phyloP scores from a whole-genome alignment of 2,888 invertebrate genomes.

The Drosophila anomalata region DNA sequence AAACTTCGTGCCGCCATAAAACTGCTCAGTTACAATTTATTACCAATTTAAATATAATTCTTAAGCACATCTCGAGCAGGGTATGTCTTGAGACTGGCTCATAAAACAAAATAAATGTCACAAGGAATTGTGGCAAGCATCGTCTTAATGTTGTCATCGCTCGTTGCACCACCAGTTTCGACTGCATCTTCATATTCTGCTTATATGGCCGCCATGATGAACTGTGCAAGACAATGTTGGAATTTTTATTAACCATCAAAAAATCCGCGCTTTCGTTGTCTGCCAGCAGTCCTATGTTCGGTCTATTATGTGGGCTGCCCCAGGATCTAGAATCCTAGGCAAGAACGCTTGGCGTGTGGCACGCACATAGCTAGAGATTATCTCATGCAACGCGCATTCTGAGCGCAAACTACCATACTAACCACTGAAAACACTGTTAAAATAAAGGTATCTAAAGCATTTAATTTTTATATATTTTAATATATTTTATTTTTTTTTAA shows the following conservation, averaged over 20 bases:
- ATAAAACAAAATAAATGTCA: slow-evolving; percentile 36
- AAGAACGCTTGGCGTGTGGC: slow-evolving; percentile 67
- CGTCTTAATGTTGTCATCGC: slow-evolving; percentile 53
- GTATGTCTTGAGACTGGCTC: slow-evolving; percentile 16
- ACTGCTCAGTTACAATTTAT: slow-evolving; percentile 43
- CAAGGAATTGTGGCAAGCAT: slow-evolving; percentile 27
- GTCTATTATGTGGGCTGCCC: slow-evolving; percentile 5
- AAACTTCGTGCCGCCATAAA: slow-evolving; percentile 47
- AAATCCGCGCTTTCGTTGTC: slow-evolving; percentile 55
- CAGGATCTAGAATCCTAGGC: slow-evolving; percentile 34
- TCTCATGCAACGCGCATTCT: slow-evolving; percentile 74
- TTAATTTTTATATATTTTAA: no score
- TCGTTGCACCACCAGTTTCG: slow-evolving; percentile 31
- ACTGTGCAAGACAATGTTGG: slow-evolving; percentile 79
- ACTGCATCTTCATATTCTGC: slow-evolving; percentile 33
- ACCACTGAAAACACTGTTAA: not conserved
- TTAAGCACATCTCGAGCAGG: slow-evolving; percentile 3
- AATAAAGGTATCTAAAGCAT: not conserved
- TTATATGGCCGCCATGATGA: slow-evolving; percentile 67
- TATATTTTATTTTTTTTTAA: not conserved
- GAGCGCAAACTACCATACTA: slow-evolving; percentile 33
- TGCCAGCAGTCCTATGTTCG: slow-evolving; percentile 3
- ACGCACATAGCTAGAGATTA: slow-evolving; percentile 75
- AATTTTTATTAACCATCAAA: slow-evolving; percentile 82
- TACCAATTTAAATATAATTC: slow-evolving; percentile 38